Conservation (phyloP, 2,113 vertebrate genomes). For the Cyanoramphus novaezelandiae region DNA sequence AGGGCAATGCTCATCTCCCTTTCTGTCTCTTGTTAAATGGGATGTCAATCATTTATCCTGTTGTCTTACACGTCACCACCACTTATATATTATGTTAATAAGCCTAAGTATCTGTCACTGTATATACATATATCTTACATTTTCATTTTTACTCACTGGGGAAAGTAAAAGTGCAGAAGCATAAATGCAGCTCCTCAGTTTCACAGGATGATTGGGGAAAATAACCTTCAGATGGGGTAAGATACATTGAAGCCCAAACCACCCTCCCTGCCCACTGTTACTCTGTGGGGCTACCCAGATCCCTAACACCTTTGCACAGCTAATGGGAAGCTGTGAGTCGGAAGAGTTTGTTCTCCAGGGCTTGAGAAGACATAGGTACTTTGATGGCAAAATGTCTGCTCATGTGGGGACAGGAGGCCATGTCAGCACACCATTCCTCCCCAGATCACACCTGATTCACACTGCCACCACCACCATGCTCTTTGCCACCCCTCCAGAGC, state of each 20-base stretch:
- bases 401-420: fast-evolving
- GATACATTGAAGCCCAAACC: neutral
- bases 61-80: neutral
- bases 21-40: neutral
- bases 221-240: neutral
- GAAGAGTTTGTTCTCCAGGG: neutral
- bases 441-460: fast-evolving
- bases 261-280: neutral
- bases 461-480: fast-evolving
- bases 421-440: neutral
- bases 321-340: neutral
- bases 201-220: neutral
- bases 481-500: fast-evolving
- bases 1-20: neutral
- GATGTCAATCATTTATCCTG: neutral
- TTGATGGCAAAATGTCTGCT: neutral
- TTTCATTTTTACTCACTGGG: neutral
- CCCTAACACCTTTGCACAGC: neutral
- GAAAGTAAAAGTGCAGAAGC: neutral
- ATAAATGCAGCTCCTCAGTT: neutral
- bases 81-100: fast-evolving
- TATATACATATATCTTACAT: neutral
- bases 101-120: neutral
- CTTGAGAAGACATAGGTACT: neutral
- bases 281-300: neutral